phyloP scores from a whole-genome alignment of 2,797 vertebrate species.

The Rhinogobio ventralis region DNA sequence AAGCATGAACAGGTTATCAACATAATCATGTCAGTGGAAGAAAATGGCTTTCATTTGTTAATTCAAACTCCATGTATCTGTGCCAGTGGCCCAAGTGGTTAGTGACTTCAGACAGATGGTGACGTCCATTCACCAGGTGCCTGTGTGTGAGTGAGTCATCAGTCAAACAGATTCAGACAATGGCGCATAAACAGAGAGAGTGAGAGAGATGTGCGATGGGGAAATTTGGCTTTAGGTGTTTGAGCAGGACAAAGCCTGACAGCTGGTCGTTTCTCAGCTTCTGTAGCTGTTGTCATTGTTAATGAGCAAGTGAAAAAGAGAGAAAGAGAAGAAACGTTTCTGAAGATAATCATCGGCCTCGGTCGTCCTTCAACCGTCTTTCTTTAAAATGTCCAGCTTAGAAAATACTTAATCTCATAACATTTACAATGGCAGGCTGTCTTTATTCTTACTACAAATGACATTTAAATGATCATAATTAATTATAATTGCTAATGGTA shows the following conservation, averaged over 20 bases:
- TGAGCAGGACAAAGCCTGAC: conserved; percentile 46
- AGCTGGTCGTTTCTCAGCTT: conserved; percentile 47
- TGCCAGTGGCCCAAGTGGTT: conserved; percentile 33
- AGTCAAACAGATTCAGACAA: conserved; percentile 19
- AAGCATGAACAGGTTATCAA: conserved; percentile 16
- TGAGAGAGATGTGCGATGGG: conserved; percentile 60
- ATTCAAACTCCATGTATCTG: conserved; percentile 13
- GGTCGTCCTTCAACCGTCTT: conserved; percentile 62
- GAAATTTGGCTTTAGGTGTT: conserved; percentile 24
- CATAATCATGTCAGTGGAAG: not conserved
- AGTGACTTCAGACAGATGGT: conserved; percentile 41
- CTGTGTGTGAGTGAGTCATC: conserved; percentile 63
- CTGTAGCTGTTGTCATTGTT: conserved; percentile 48
- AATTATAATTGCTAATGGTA: not conserved
- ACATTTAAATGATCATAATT: not conserved
- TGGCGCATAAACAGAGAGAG: conserved; percentile 50
- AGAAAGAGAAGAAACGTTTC: conserved; percentile 13
- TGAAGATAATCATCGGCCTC: conserved; percentile 66
- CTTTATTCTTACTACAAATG: not conserved
- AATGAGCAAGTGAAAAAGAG: conserved; percentile 34
- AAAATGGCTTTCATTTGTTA: conserved; percentile 22
- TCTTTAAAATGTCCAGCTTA: conserved; percentile 11
- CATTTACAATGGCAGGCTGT: not conserved
- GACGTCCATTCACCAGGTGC: conserved; percentile 60
- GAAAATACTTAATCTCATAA: not conserved